phyloP scores from a whole-genome alignment of 2,797 vertebrate genomes.

The Pogonophryne albipinna region DNA sequence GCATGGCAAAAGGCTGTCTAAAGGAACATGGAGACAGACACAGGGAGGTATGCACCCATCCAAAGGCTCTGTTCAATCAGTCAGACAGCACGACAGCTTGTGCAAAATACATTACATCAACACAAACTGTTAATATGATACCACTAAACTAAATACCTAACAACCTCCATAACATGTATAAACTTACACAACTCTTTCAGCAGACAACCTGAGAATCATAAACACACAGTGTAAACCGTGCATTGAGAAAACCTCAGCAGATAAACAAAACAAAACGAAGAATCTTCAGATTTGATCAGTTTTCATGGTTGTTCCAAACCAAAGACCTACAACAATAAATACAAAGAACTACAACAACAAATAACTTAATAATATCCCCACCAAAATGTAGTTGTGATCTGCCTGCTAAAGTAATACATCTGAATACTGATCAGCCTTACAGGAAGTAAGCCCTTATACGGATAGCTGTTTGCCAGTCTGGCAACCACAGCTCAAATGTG shows the following conservation, averaged over 20 bases:
- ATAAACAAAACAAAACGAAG: constrained; percentile 5
- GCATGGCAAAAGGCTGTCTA: constrained; percentile 21
- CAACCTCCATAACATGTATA: constrained; percentile 6
- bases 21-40: constrained; percentile 24
- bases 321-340: constrained; percentile 7
- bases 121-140: constrained; percentile 8
- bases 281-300: constrained; percentile 2
- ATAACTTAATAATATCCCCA: constrained; percentile 6
- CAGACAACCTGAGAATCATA: constrained; percentile 5
- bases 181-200: background rate
- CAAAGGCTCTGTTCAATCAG: background rate
- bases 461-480: background rate
- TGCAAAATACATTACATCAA: constrained; percentile 20
- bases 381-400: constrained; percentile 1
- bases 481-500: constrained; percentile 6
- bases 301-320: constrained; percentile 18
- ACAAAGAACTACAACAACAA: constrained; percentile 3
- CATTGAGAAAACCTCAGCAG: constrained; percentile 1
- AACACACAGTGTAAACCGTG: background rate
- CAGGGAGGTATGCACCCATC: background rate
- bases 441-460: background rate
- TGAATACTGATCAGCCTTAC: background rate
- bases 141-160: constrained; percentile 2
- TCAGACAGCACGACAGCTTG: constrained; percentile 19
- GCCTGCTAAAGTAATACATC: background rate